These are phyloP conservation scores for Microctonus aethiopoides DNA, from an alignment of 2,888 invertebrate species.

Conservation along the genomic window DNA sequence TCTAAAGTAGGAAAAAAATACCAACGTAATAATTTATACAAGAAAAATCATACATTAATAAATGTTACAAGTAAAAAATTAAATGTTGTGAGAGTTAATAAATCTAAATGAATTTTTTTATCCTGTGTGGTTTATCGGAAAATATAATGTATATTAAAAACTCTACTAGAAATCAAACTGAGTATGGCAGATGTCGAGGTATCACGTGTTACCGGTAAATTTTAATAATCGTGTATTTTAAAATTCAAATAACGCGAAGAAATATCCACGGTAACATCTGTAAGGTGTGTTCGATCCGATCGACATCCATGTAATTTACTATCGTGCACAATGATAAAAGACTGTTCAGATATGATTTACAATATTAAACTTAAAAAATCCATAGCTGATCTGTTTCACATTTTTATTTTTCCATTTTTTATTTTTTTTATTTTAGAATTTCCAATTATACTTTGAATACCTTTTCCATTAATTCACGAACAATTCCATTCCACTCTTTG, in stretches of 20 bases:
- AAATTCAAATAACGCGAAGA: constrained; percentile 55
- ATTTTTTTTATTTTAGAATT: not conserved
- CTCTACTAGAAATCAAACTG: constrained; percentile 11
- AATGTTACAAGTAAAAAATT: too few species aligned
- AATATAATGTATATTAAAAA: constrained; percentile 1
- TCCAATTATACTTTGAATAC: constrained; percentile 67
- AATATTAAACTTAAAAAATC: not conserved
- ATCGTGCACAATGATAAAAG: constrained; percentile 23
- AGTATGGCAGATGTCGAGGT: constrained; percentile 8
- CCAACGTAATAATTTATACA: too few species aligned
- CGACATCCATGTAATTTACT: not conserved
- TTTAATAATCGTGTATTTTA: constrained; percentile 57
- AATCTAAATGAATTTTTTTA: too few species aligned
- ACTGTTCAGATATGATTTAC: constrained; percentile 17
- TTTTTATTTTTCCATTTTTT: not conserved
- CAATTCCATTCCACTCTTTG: constrained; percentile 91
- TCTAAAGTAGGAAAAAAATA: too few species aligned
- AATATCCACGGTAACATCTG: constrained; percentile 51
- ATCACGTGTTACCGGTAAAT: constrained; percentile 27
- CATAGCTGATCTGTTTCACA: constrained; percentile 4
- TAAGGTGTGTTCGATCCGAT: constrained; percentile 49
- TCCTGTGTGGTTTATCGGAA: too few species aligned
- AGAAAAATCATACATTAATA: too few species aligned
- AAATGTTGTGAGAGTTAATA: too few species aligned
- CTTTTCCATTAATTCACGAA: constrained; percentile 86